Conservation (phyloP, 2,888 invertebrate species). For the Sarcophaga rosellei region DNA sequence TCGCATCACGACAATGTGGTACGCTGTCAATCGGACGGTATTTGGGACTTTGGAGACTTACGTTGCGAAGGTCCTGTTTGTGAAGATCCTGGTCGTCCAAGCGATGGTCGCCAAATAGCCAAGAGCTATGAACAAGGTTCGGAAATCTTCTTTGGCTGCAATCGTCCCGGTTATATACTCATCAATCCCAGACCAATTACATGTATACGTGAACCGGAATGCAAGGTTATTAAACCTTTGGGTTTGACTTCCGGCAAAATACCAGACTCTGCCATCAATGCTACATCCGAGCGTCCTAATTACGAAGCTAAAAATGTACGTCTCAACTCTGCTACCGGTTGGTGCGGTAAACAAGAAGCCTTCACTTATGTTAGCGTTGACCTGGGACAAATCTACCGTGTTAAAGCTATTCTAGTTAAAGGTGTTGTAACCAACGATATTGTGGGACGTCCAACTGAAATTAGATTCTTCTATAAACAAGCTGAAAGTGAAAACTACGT, state of each 20-base stretch:
- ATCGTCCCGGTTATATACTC: conserved; percentile 94
- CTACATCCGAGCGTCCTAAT: conserved; percentile 95
- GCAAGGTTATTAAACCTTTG: conserved; percentile 94
- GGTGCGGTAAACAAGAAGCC: conserved; percentile 98
- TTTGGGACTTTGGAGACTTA: conserved; percentile 98
- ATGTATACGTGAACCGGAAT: conserved; percentile 95
- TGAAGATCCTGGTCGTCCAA: conserved; percentile 96
- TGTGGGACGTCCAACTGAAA: conserved; percentile 97
- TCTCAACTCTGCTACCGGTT: conserved; percentile 95
- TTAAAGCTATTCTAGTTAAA: conserved; percentile 95
- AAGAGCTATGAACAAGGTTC: conserved; percentile 94
- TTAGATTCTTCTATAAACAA: conserved; percentile 98
- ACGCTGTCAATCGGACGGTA: conserved; percentile 93
- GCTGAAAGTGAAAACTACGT: conserved; percentile 96
- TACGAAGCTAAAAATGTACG: conserved; percentile 95
- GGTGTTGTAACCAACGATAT: conserved; percentile 97
- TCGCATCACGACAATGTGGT: conserved; percentile 95
- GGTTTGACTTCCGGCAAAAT: conserved; percentile 95
- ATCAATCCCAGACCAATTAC: conserved; percentile 95
- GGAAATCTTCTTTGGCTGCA: conserved; percentile 94
- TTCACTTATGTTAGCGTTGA: conserved; percentile 98
- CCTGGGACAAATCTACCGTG: conserved; percentile 94
- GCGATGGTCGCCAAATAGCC: conserved; percentile 93
- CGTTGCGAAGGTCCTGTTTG: conserved; percentile 97
- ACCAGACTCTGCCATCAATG: conserved; percentile 97